Conservation (phyloP, 2,888 invertebrate genomes). For the Diadegma fenestrale region DNA sequence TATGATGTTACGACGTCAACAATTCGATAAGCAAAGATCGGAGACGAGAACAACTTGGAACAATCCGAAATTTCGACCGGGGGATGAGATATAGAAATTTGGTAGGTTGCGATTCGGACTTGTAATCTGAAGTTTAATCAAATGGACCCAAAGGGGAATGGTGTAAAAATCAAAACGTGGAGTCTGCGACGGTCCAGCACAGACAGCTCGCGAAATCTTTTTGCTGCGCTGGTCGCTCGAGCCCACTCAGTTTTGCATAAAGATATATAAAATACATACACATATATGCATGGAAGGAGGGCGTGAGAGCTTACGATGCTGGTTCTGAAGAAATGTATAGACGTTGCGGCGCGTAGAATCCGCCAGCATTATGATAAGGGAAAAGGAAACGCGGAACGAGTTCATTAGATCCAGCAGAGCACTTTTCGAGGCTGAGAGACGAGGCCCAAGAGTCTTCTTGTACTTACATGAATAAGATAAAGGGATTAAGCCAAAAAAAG, state of each 20-base stretch:
- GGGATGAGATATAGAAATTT: background rate
- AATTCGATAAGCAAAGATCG: background rate
- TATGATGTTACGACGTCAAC: too few relatives aligned
- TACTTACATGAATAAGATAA: conserved; percentile 65
- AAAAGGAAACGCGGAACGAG: conserved; percentile 62
- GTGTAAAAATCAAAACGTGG: conserved; percentile 31
- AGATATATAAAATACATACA: background rate
- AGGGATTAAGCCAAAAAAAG: conserved; percentile 52
- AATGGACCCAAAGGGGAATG: background rate
- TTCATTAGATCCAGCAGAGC: conserved; percentile 59
- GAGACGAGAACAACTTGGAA: background rate
- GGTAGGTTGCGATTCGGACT: background rate
- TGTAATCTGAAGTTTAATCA: conserved; percentile 11
- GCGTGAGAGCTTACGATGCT: conserved; percentile 30
- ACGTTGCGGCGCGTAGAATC: conserved; percentile 29
- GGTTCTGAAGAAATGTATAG: conserved; percentile 56
- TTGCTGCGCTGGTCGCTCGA: conserved; percentile 30
- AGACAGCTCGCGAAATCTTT: conserved; percentile 6
- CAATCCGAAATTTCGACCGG: background rate
- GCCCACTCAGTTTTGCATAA: conserved; percentile 56
- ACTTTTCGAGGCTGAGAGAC: conserved; percentile 58
- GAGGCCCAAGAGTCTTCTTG: conserved; percentile 61
- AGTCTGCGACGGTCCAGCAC: conserved; percentile 3
- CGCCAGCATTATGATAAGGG: conserved; percentile 61
- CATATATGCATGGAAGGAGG: background rate